Percentiles rank a stretch among this genome's conserved stretches.
These are phyloP conservation scores for Carcharodon carcharias DNA, from an alignment of 2,797 vertebrate species.

Conservation along the genomic window DNA sequence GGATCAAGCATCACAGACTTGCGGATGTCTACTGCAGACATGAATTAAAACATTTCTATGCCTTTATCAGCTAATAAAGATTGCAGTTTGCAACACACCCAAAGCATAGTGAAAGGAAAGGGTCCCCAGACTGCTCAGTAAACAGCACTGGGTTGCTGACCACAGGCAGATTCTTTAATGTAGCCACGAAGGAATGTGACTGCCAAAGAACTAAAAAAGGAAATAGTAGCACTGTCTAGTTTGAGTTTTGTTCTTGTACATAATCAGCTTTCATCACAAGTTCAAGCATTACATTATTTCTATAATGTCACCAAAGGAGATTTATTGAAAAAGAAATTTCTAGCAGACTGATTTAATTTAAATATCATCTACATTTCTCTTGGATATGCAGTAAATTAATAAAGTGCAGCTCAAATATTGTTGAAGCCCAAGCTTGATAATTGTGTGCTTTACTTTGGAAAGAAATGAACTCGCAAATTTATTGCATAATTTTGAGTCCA, in stretches of 20 bases:
- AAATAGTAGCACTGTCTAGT: neutral
- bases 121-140: conserved; percentile 14
- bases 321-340: neutral
- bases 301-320: no score
- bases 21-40: conserved; percentile 7
- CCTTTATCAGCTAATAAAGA: conserved; percentile 30
- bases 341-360: neutral
- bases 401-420: neutral
- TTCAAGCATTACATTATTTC: neutral
- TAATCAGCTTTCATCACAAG: neutral
- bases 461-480: neutral
- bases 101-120: neutral
- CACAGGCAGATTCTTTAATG: conserved; percentile 6
- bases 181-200: neutral
- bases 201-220: neutral
- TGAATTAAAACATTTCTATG: conserved; percentile 19
- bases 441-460: neutral
- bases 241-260: neutral
- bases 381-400: neutral
- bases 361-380: neutral
- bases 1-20: conserved; percentile 23
- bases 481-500: neutral
- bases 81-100: conserved; percentile 34
- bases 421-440: neutral
- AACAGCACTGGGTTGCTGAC: neutral